Percentiles rank a stretch among this genome's conserved stretches.
Conservation (phyloP, 2,888 invertebrate genomes). For the Rugalucina vietnamica region DNA sequence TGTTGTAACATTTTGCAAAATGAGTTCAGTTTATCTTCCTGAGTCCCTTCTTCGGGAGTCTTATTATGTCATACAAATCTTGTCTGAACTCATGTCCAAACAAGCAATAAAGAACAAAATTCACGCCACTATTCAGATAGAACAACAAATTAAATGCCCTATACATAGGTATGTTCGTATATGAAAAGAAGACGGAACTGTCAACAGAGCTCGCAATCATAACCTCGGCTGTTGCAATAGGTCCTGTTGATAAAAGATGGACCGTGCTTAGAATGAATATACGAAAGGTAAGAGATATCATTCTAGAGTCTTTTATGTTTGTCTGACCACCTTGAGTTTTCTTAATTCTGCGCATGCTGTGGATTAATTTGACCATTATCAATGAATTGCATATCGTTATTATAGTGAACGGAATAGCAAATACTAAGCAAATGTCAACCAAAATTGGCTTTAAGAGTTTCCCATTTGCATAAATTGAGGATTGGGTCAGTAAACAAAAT, state of each 20-base stretch:
- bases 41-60: too few relatives aligned
- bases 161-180: not conserved
- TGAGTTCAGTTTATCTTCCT: too few relatives aligned
- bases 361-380: not conserved
- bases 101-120: not conserved
- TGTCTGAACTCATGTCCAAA: not conserved
- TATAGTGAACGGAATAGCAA: not conserved
- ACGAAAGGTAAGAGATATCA: not conserved
- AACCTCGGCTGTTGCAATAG: not conserved
- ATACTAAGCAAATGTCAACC: not conserved
- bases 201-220: not conserved
- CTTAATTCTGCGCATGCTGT: not conserved
- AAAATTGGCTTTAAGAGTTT: not conserved
- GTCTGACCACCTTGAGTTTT: too few relatives aligned
- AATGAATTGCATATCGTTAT: not conserved
- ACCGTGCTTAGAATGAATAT: not conserved
- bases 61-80: not conserved
- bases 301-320: not conserved
- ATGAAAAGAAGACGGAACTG: not conserved
- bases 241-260: not conserved
- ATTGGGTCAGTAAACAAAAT: not conserved
- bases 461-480: not conserved
- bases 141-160: not conserved
- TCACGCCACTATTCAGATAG: not conserved
- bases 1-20: too few relatives aligned